Conservation (phyloP, 2,888 invertebrate genomes). For the Holacanthella duospinosa region DNA sequence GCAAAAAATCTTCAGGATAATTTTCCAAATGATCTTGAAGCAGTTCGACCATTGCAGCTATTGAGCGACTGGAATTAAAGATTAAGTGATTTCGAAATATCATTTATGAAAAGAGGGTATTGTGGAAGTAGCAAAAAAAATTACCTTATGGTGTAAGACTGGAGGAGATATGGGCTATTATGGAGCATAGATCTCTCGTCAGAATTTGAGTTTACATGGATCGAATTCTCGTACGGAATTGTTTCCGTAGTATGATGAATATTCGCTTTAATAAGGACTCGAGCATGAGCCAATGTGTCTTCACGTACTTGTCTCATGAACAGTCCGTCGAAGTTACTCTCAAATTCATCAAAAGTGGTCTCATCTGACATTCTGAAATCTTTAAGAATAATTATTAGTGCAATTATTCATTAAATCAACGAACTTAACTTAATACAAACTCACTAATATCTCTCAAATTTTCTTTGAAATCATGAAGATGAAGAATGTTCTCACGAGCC, state of each 20-base stretch:
- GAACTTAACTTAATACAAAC: neutral
- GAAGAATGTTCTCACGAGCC: conserved; percentile 20
- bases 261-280: conserved; percentile 19
- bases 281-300: conserved; percentile 19
- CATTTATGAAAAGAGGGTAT: neutral
- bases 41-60: conserved; percentile 22
- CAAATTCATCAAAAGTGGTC: conserved; percentile 18
- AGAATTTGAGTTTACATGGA: neutral
- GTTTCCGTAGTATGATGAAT: conserved; percentile 19
- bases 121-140: neutral
- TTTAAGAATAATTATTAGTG: neutral
- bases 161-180: conserved; percentile 13
- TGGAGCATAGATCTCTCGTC: conserved; percentile 8
- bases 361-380: conserved; percentile 4
- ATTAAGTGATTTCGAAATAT: conserved; percentile 2
- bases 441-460: conserved; percentile 13
- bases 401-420: neutral
- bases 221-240: conserved; percentile 13
- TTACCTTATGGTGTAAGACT: conserved; percentile 17
- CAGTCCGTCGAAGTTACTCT: conserved; percentile 22
- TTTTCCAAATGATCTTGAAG: conserved; percentile 20
- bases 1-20: conserved; percentile 20
- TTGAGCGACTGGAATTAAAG: conserved; percentile 22
- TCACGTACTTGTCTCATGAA: conserved; percentile 26
- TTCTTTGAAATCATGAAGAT: conserved; percentile 16